Evolutionary conservation across 2,888 invertebrate species (phyloP).

Genomic region (Euplexia lucipara): DNA sequence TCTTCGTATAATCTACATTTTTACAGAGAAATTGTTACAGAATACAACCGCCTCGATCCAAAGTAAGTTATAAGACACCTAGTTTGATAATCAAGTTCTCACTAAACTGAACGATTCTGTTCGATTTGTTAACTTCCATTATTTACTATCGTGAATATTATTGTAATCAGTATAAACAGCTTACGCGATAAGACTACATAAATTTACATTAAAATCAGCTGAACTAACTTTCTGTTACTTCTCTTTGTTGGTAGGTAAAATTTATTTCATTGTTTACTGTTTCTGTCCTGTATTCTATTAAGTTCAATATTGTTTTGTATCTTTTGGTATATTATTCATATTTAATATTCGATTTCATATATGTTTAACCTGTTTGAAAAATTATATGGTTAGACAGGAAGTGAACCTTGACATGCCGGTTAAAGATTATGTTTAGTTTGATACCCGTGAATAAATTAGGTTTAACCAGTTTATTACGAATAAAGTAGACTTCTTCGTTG

Average conservation of each 20-base stretch:
- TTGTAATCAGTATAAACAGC: constrained; percentile 56
- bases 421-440: too few species aligned
- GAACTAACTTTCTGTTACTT: constrained; percentile 49
- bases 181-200: constrained; percentile 58
- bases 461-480: too few species aligned
- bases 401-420: too few species aligned
- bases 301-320: constrained; percentile 7
- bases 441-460: too few species aligned
- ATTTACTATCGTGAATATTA: constrained; percentile 45
- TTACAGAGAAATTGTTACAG: too few species aligned
- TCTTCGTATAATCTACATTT: too few species aligned
- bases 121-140: constrained; percentile 35
- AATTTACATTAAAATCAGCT: constrained; percentile 58
- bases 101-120: constrained; percentile 1
- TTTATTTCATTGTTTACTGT: constrained; percentile 45
- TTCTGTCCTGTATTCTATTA: constrained; percentile 16
- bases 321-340: not conserved
- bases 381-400: too few species aligned
- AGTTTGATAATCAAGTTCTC: too few species aligned
- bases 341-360: not conserved
- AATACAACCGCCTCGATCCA: too few species aligned
- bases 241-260: constrained; percentile 40
- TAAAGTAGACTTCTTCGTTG: too few species aligned
- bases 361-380: too few species aligned
- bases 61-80: not conserved